A percentile compares a stretch with the other conserved stretches of the same genome.
Conservation (phyloP, 2,797 vertebrate species). For the Pelobates cultripes region DNA sequence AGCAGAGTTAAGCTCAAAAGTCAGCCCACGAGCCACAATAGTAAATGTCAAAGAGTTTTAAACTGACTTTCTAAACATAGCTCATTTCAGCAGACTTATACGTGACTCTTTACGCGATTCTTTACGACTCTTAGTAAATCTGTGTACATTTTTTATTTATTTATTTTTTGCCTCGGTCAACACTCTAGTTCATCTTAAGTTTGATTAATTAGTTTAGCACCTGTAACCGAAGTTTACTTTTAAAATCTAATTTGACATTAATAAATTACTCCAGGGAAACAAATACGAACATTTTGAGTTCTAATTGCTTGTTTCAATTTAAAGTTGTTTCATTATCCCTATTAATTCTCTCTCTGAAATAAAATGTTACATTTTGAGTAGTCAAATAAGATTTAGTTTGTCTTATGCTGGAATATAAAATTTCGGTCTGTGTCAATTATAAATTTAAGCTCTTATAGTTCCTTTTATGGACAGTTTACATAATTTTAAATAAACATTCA, state of each 20-base stretch:
- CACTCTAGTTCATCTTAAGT: neutral
- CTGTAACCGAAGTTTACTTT: neutral
- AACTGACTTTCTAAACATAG: too few relatives aligned
- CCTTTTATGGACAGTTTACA: too few relatives aligned
- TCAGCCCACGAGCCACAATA: too few relatives aligned
- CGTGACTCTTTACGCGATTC: too few relatives aligned
- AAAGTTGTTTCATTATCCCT: neutral
- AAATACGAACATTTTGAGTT: neutral
- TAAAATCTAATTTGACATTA: neutral
- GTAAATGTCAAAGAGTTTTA: too few relatives aligned
- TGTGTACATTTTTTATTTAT: too few relatives aligned
- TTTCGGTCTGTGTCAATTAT: neutral
- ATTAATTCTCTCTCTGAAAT: neutral
- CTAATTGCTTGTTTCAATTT: neutral
- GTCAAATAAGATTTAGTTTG: neutral
- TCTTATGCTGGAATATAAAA: neutral
- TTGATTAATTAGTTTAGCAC: neutral
- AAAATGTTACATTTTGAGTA: neutral
- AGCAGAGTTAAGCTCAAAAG: too few relatives aligned
- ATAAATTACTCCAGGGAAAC: slow-evolving; percentile 1
- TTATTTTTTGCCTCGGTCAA: too few relatives aligned
- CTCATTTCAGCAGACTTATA: too few relatives aligned
- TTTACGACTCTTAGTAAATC: too few relatives aligned
- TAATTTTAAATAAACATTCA: too few relatives aligned
- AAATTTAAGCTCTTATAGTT: neutral